Percentiles rank a stretch among this genome's conserved stretches.
phyloP scores from a whole-genome alignment of 2,797 vertebrate species.

The Halcyon chelicuti region DNA sequence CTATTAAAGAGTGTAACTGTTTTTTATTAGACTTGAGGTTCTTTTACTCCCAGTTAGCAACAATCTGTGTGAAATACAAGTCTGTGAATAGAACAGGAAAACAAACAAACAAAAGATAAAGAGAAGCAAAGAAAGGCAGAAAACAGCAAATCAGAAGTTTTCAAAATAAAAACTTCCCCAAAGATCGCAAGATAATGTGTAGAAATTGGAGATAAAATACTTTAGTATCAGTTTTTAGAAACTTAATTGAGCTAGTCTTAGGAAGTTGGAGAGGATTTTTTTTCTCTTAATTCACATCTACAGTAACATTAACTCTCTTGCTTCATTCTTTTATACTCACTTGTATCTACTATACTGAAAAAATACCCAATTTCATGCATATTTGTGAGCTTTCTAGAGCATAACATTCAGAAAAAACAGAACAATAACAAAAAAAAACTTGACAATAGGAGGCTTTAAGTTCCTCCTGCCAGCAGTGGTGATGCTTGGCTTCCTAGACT shows the following conservation, averaged over 20 bases:
- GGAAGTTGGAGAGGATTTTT: not conserved
- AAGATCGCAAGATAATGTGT: not conserved
- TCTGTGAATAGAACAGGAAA: not conserved
- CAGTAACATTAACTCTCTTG: not conserved
- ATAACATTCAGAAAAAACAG: not conserved
- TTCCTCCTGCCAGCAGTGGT: not conserved
- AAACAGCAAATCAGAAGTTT: not conserved
- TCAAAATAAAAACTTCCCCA: not conserved
- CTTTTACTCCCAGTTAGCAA: not conserved
- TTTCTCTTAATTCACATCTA: not conserved
- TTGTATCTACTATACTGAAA: not conserved
- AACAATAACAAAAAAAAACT: not conserved
- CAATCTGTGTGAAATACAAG: not conserved
- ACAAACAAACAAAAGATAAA: not conserved
- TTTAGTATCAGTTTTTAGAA: not conserved
- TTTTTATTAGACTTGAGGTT: slow-evolving; percentile 15
- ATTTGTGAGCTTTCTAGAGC: not conserved
- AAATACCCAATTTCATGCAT: not conserved
- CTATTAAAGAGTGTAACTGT: not conserved
- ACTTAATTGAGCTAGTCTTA: not conserved
- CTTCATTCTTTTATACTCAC: not conserved
- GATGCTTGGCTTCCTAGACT: not conserved
- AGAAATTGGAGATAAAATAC: not conserved
- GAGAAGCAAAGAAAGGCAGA: not conserved
- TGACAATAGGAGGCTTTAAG: not conserved